Conservation (phyloP, 2,888 invertebrate genomes). For the Cinara cedri region DNA sequence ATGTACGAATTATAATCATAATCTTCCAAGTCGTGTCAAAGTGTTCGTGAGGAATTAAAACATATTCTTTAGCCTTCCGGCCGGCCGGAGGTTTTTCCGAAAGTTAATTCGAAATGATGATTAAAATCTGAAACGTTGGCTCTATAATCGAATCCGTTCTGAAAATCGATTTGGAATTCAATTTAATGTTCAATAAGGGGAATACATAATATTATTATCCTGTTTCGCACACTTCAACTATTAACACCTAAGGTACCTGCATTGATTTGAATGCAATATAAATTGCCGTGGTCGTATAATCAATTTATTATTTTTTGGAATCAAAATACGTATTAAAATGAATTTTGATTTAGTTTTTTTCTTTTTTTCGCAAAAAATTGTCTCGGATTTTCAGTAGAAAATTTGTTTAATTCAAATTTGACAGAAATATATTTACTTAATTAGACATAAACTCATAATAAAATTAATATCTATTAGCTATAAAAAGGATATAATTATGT, state of each 20-base stretch:
- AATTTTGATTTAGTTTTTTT: too few species aligned
- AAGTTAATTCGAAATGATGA: conserved; percentile 23
- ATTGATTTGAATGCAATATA: neutral
- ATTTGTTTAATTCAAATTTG: too few species aligned
- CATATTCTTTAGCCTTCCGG: conserved; percentile 1
- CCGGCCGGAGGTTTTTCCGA: neutral
- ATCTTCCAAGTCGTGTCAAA: neutral
- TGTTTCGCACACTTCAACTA: neutral
- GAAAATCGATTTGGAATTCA: conserved; percentile 43
- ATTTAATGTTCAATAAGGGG: conserved; percentile 6
- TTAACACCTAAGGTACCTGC: neutral
- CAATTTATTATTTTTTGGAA: too few species aligned
- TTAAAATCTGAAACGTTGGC: conserved; percentile 26
- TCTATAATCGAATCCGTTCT: conserved; percentile 23
- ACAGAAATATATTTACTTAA: too few species aligned
- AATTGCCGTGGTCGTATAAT: too few species aligned
- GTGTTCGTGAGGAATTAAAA: neutral
- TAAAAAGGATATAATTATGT: too few species aligned
- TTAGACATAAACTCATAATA: too few species aligned
- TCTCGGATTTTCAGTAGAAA: too few species aligned
- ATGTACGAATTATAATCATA: neutral
- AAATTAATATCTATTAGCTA: too few species aligned
- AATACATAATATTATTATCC: neutral
- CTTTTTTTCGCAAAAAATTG: too few species aligned
- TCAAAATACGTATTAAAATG: too few species aligned